Evolutionary conservation across 2,888 invertebrate species (phyloP).

Genomic region (Trissolcus brochymenae): DNA sequence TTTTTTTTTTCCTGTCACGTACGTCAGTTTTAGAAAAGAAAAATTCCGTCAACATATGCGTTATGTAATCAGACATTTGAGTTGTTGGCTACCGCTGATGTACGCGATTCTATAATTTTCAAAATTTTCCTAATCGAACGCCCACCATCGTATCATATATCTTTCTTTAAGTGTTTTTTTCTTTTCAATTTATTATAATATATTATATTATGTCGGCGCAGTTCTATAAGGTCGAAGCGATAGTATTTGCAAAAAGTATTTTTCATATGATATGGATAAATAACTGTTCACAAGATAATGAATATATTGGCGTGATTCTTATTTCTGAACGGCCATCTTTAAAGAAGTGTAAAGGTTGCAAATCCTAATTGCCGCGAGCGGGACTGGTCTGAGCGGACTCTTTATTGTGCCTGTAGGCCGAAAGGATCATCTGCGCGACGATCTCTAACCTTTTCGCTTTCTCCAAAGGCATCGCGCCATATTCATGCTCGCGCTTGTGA

Average conservation of each 20-base stretch:
- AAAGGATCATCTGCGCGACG: slow-evolving; percentile 65
- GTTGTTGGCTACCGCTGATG: background rate
- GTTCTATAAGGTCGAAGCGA: no score
- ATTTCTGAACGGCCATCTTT: slow-evolving; percentile 28
- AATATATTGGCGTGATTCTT: slow-evolving; percentile 37
- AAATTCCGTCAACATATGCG: background rate
- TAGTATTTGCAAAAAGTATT: no score
- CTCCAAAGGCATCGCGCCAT: slow-evolving; percentile 62
- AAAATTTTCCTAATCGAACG: no score
- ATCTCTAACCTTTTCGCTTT: slow-evolving; percentile 71
- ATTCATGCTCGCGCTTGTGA: slow-evolving; percentile 46
- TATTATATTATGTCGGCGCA: no score
- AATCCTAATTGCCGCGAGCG: slow-evolving; percentile 55
- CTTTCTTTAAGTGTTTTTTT: no score
- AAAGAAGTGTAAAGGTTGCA: slow-evolving; percentile 54
- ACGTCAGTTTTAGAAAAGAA: slow-evolving; percentile 16
- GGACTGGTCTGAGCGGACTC: slow-evolving; percentile 58
- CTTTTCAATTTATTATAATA: no score
- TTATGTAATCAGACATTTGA: slow-evolving; percentile 24
- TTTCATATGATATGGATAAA: background rate
- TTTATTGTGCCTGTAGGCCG: slow-evolving; percentile 57
- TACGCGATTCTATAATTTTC: no score
- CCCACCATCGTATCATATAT: no score
- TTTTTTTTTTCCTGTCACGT: slow-evolving; percentile 15
- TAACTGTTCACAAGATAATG: slow-evolving; percentile 12